Conservation (phyloP, 2,113 vertebrate species). For the Halichoeres trimaculatus region DNA sequence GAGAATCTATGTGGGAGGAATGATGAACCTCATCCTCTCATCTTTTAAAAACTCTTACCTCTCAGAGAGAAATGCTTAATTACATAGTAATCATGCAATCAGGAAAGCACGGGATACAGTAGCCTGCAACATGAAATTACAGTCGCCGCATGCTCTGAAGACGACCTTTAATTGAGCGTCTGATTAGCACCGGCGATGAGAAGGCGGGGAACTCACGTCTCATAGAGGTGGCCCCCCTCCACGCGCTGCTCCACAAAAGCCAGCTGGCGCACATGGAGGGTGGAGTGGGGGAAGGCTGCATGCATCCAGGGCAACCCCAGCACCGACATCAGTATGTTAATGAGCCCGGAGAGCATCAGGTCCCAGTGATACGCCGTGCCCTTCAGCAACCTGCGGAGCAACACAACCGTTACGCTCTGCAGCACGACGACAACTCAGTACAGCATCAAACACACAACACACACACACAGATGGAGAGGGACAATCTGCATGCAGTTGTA, state of each 20-base stretch:
- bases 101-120: slow-evolving; percentile 52
- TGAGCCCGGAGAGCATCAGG: slow-evolving; percentile 94
- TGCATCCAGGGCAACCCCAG: slow-evolving; percentile 98
- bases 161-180: slow-evolving; percentile 57
- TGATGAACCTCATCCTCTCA: slow-evolving; percentile 47
- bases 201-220: slow-evolving; percentile 89
- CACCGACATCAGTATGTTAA: slow-evolving; percentile 94
- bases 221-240: slow-evolving; percentile 95
- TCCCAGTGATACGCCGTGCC: slow-evolving; percentile 99
- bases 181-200: slow-evolving; percentile 36
- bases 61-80: slow-evolving; percentile 35
- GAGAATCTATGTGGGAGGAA: slow-evolving; percentile 13
- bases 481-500: background rate
- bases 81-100: slow-evolving; percentile 64
- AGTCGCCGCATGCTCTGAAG: slow-evolving; percentile 39
- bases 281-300: slow-evolving; percentile 96
- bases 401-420: slow-evolving; percentile 9
- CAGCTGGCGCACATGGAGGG: slow-evolving; percentile 93
- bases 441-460: background rate
- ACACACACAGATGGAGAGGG: background rate
- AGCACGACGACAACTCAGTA: slow-evolving; percentile 7
- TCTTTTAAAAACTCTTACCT: slow-evolving; percentile 51
- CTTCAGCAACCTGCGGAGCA: slow-evolving; percentile 89
- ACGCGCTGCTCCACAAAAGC: slow-evolving; percentile 96
- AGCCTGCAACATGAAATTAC: slow-evolving; percentile 47